Evolutionary conservation across 2,113 vertebrate genomes (phyloP).

Genomic region (Larimichthys crocea): DNA sequence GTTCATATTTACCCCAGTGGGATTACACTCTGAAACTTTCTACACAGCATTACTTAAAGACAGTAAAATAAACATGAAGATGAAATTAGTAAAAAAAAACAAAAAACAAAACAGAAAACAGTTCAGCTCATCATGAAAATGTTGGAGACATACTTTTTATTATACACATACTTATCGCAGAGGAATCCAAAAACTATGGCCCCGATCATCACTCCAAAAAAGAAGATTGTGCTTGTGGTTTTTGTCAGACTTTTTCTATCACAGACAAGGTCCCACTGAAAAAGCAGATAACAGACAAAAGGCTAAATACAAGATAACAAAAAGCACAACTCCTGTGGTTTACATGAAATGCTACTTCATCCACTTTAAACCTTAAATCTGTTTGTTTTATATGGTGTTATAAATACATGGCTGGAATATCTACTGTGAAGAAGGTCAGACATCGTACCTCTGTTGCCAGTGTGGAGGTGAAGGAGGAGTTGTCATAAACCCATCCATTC

Average conservation of each 20-base stretch:
- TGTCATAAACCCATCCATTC: conserved; percentile 88
- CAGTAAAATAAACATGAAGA: background rate
- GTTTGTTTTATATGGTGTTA: background rate
- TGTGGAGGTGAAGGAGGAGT: conserved; percentile 88
- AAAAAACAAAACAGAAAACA: no score
- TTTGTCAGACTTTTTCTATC: conserved; percentile 85
- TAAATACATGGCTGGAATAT: background rate
- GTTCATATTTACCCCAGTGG: no score
- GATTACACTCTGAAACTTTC: no score
- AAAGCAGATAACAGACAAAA: conserved; percentile 17
- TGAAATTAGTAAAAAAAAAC: background rate
- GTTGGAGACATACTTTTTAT: background rate
- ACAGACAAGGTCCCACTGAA: conserved; percentile 90
- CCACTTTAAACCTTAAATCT: no score
- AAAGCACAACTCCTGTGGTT: background rate
- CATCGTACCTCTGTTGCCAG: conserved; percentile 87
- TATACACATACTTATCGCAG: conserved; percentile 84
- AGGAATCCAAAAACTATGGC: conserved; percentile 84
- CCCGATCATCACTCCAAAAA: conserved; percentile 84
- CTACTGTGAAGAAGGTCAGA: background rate
- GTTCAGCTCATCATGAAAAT: background rate
- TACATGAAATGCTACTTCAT: no score
- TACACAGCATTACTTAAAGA: no score
- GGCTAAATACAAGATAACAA: background rate
- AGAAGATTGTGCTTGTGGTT: conserved; percentile 86